Evolutionary conservation across 1,140 invertebrate genomes (phyloP), one percentile per base, ranked within the genome.

Genomic region (Eurosta solidaginis): DNA sequence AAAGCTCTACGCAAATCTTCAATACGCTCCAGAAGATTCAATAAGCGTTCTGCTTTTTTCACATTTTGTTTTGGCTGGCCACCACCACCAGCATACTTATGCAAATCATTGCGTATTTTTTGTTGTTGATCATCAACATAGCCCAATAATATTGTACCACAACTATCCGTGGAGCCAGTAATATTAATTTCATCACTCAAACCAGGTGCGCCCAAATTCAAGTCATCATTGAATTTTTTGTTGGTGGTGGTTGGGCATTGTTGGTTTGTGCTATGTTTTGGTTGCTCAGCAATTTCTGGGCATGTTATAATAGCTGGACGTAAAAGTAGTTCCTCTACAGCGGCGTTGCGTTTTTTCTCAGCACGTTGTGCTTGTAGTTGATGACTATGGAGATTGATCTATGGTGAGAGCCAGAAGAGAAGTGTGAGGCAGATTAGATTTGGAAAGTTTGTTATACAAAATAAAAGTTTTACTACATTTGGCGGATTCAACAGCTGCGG

Each of bases 61-160:
- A 80, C 75, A 77, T 85, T 82, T 17, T 73, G 42, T 3, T 80
- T 73, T 17, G 79, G 80, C 1, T 82, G 80, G 9, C 17, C 45
- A 3, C 52, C 29, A 14, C 17, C 14, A n/a, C 42, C n/a, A 14
- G 45, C 36, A 47, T 20, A 76, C 22, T 77, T 36, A 12, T 78
- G 78, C 0, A 87, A 78, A 47, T 87, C 85, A 0, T 82, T 80
- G 14, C 77, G 80, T 1, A 87, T 78, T 74, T 86, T 81, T 29
- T 85, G 81, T 47, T 81, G 82, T 52, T 87, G 85, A 80, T 87
- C 84, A 33, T 85, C 81, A 4, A 87, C 85, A 73, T 85, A 87
- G 45, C 84, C 83, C 1, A 87, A 76, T 14, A 87, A 74, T 12
- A 87, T 78, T 9, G 84, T 83, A 45, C 80, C 78, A 75, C 82